A percentile compares a stretch with the other conserved stretches of the same genome.
Conservation (phyloP, 1,140 invertebrate genomes). For the Gonatopus flavifemur region DNA sequence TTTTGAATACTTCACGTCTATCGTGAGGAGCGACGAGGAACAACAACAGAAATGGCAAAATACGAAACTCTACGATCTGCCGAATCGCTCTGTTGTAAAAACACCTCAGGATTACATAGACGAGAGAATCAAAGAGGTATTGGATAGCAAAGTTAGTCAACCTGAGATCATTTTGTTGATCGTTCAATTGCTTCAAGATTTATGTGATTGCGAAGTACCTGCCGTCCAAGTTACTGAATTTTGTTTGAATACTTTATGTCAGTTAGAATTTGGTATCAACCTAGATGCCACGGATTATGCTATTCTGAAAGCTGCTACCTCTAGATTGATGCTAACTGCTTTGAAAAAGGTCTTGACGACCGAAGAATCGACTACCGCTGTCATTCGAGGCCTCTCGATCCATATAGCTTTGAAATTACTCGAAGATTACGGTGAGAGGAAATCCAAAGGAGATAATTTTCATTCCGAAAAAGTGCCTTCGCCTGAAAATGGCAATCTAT, state of each 20-base stretch:
- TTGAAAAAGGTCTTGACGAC: constrained; percentile 62
- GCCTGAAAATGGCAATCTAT: constrained; percentile 47
- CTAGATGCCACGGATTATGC: constrained; percentile 42
- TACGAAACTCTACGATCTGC: constrained; percentile 27
- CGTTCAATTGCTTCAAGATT: constrained; percentile 61
- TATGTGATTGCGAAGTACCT: constrained; percentile 62
- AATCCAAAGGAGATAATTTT: constrained; percentile 31
- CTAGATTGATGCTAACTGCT: constrained; percentile 62
- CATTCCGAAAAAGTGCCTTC: too few species aligned
- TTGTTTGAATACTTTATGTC: constrained; percentile 63
- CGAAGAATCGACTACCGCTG: constrained; percentile 62
- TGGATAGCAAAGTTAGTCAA: constrained; percentile 58
- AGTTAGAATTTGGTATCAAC: constrained; percentile 61
- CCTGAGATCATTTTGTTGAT: constrained; percentile 64
- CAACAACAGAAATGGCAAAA: constrained; percentile 30
- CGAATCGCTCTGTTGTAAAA: constrained; percentile 44
- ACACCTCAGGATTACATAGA: constrained; percentile 60
- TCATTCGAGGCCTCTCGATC: constrained; percentile 65
- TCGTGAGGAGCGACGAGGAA: constrained; percentile 62
- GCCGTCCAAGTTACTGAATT: constrained; percentile 66
- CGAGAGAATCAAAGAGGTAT: constrained; percentile 58
- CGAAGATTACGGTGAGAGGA: constrained; percentile 62
- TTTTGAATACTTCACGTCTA: constrained; percentile 67
- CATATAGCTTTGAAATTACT: constrained; percentile 64
- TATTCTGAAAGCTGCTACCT: constrained; percentile 62